Evolutionary conservation across 2,888 invertebrate genomes (phyloP), one percentile per base, ranked within the genome.

Genomic region (Acronicta aceris): DNA sequence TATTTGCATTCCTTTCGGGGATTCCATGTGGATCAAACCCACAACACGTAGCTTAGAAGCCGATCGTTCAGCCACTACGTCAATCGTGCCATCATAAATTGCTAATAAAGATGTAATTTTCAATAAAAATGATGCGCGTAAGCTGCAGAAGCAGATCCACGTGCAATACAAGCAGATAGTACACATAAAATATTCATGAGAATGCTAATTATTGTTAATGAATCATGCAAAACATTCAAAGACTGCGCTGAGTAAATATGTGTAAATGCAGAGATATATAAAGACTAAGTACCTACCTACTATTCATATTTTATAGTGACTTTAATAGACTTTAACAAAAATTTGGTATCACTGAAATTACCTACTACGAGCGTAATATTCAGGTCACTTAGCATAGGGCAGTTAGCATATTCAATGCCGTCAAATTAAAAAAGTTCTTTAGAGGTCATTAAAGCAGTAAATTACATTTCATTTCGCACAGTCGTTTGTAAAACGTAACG

Each of bases 401-500:
- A 33, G 25, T 36, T 46, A 43, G 25, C 46, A 49, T 45, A 53
- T 45, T 57, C 49, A 64, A 58, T 47, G 47, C n/a, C 21, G 16
- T 17, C 41, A 41, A 57, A 50, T 40, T 42, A 62, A 50, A 60
- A n/a, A 59, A 36, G 45, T 46, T 46, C 53, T 61, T 16, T 27
- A 70, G 64, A 61, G 49, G 40, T 65, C 50, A 46, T 65, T 59
- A 65, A 57, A 63, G 59, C 55, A 50, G 53, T 46, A 68, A 59
- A 66, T 69, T 61, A 68, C 57, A 67, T 50, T 15, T 46, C 55
- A 63, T 65, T 67, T 54, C 55, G 40, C 48, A 52, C 63, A 63
- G 51, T 57, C 51, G 58, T 62, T 65, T 59, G 60, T 67, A 64
- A 64, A 77, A 68, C 48, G 70, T 73, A 58, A 65, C 52, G 59